Percentiles rank a stretch among this genome's conserved stretches.
Conservation (phyloP, 2,113 vertebrate genomes). For the Triplophysa rosa region DNA sequence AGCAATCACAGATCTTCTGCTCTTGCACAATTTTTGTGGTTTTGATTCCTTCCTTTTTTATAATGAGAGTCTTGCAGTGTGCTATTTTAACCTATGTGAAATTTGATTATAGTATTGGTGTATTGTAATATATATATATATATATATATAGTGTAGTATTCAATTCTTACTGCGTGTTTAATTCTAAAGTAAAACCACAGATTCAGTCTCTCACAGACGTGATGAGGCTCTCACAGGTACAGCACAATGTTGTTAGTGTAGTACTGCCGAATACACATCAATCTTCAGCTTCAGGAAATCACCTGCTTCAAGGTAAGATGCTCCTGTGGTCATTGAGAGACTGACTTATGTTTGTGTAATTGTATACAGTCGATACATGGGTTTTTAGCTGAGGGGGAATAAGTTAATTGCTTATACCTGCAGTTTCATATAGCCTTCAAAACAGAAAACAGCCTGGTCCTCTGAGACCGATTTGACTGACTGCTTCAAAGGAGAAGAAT, state of each 20-base stretch:
- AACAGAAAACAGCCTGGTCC: neutral
- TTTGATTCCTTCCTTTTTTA: neutral
- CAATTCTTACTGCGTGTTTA: no score
- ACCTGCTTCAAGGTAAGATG: constrained; percentile 9
- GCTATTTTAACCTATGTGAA: neutral
- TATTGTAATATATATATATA: no score
- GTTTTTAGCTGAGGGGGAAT: no score
- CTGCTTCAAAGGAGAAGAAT: constrained; percentile 11
- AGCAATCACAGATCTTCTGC: constrained; percentile 17
- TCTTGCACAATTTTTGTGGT: constrained; percentile 22
- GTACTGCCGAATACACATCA: neutral
- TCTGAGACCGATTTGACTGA: neutral
- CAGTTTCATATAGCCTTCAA: neutral
- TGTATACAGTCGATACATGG: no score
- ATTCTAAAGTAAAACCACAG: no score
- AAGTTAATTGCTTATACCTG: neutral
- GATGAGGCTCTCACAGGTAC: neutral
- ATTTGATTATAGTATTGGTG: no score
- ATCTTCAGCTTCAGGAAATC: constrained; percentile 6
- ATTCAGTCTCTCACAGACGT: no score
- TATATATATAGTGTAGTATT: no score
- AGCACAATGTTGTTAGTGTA: neutral
- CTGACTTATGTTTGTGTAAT: neutral
- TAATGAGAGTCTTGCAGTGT: neutral
- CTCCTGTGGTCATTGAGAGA: neutral